phyloP scores from a whole-genome alignment of 2,113 vertebrate genomes.

The Pimephales promelas region DNA sequence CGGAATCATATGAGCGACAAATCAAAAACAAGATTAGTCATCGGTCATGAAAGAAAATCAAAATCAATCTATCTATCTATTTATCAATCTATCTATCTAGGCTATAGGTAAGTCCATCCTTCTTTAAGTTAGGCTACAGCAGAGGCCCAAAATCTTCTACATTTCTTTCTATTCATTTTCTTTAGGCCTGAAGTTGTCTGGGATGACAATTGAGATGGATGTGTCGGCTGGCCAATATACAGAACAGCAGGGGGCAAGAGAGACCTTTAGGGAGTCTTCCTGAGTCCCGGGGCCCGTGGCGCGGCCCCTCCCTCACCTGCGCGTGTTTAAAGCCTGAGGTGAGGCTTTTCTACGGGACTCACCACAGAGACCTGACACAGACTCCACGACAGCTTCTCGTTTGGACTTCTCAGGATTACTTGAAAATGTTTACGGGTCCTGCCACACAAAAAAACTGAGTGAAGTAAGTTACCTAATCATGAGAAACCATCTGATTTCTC shows the following conservation, averaged over 20 bases:
- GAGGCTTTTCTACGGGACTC: slow-evolving; percentile 58
- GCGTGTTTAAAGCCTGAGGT: slow-evolving; percentile 66
- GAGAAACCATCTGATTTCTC: slow-evolving; percentile 17
- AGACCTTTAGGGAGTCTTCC: slow-evolving; percentile 71
- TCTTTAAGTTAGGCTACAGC: background rate
- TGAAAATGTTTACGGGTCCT: slow-evolving; percentile 4
- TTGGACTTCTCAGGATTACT: slow-evolving; percentile 46
- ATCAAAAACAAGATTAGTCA: background rate
- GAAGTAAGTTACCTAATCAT: slow-evolving; percentile 11
- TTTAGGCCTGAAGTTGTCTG: background rate
- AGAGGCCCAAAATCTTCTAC: background rate
- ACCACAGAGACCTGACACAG: slow-evolving; percentile 48
- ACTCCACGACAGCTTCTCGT: slow-evolving; percentile 36
- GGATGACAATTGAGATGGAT: slow-evolving; percentile 42
- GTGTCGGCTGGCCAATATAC: slow-evolving; percentile 72
- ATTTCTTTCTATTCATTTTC: background rate
- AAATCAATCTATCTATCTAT: background rate
- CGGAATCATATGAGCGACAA: background rate
- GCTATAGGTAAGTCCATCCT: background rate
- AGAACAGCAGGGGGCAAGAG: slow-evolving; percentile 82
- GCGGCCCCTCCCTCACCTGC: slow-evolving; percentile 62
- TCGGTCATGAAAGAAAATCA: background rate
- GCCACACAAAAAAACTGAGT: background rate
- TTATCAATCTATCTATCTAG: slow-evolving; percentile 37
- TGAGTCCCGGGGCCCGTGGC: slow-evolving; percentile 59